A percentile compares a stretch with the other conserved stretches of the same genome.
These are phyloP conservation scores for Orchesella cincta DNA, from an alignment of 1,140 invertebrate species.

Conservation along the genomic window DNA sequence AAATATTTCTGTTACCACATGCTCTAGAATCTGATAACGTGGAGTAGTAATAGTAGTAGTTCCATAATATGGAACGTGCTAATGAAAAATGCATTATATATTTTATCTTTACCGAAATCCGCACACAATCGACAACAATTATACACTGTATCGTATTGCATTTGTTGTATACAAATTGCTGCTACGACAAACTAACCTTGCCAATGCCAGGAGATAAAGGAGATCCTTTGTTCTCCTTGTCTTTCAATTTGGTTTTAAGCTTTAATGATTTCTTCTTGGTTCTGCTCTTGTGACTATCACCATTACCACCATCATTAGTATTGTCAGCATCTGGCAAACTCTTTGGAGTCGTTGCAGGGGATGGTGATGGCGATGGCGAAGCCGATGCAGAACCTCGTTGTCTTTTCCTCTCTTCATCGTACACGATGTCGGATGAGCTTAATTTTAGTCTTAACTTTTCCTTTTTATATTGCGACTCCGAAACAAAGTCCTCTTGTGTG, in stretches of 20 bases:
- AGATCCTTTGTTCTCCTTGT: not conserved
- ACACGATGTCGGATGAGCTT: too few relatives aligned
- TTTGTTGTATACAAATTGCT: too few relatives aligned
- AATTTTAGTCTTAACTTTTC: not conserved
- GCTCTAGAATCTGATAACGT: too few relatives aligned
- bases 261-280: not conserved
- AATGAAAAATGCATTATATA: too few relatives aligned
- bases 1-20: too few relatives aligned
- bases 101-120: too few relatives aligned
- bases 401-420: not conserved
- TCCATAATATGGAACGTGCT: too few relatives aligned
- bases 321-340: not conserved
- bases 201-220: not conserved
- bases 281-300: not conserved
- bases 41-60: too few relatives aligned
- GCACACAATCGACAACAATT: too few relatives aligned
- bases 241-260: not conserved
- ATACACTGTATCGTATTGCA: too few relatives aligned
- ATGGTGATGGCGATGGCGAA: too few relatives aligned
- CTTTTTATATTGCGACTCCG: too few relatives aligned
- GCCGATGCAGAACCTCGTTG: not conserved
- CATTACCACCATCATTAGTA: not conserved
- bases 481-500: not conserved
- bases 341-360: not conserved
- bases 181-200: constrained; percentile 1